Conservation (phyloP, 2,888 invertebrate species). For the Chrysolina haemoptera region DNA sequence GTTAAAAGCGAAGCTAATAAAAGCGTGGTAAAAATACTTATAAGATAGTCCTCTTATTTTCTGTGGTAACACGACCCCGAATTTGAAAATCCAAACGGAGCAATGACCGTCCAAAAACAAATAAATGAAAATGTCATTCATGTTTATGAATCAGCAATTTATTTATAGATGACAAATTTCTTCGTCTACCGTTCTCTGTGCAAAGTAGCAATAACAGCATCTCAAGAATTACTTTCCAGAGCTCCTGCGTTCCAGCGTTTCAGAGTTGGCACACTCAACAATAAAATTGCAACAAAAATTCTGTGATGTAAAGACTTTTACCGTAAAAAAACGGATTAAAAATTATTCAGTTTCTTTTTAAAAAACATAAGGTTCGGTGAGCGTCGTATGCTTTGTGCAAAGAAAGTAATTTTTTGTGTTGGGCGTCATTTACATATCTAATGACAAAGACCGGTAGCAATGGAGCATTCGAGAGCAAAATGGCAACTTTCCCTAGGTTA, state of each 20-base stretch:
- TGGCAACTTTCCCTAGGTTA: too few species aligned
- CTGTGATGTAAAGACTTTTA: too few species aligned
- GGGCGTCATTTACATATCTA: too few species aligned
- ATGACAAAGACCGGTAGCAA: too few species aligned
- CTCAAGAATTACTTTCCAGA: neutral
- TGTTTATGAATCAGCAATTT: slow-evolving; percentile 60
- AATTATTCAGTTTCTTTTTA: too few species aligned
- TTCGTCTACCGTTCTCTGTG: slow-evolving; percentile 28
- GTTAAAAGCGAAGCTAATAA: too few species aligned
- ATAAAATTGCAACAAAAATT: too few species aligned
- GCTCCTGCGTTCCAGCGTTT: neutral
- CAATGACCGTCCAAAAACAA: slow-evolving; percentile 65
- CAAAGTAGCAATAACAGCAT: neutral
- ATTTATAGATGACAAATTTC: slow-evolving; percentile 60
- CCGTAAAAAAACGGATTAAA: too few species aligned
- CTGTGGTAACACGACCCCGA: slow-evolving; percentile 23
- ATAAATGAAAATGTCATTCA: slow-evolving; percentile 62
- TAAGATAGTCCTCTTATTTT: slow-evolving; percentile 8
- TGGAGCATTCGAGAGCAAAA: too few species aligned
- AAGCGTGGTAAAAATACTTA: neutral
- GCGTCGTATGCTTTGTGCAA: too few species aligned
- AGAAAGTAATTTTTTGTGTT: too few species aligned
- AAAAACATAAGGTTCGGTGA: too few species aligned
- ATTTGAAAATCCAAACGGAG: slow-evolving; percentile 29
- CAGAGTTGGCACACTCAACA: neutral